These are phyloP conservation scores for Chaetodon trifascialis DNA, from an alignment of 2,113 vertebrate species.

Conservation along the genomic window DNA sequence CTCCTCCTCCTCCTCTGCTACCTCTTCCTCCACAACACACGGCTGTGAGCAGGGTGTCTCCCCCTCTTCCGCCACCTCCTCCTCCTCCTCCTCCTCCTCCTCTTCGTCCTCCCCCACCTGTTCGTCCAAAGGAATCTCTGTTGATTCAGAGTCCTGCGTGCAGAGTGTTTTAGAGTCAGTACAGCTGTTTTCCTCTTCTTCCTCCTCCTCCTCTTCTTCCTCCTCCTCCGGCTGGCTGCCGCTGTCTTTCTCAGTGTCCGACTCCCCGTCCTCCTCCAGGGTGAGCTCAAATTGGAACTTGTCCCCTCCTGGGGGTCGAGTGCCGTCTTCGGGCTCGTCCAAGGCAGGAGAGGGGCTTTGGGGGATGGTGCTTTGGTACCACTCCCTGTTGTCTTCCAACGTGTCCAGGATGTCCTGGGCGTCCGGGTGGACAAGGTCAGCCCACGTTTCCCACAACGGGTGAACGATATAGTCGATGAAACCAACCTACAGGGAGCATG, in stretches of 20 bases:
- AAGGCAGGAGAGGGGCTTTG: constrained; percentile 95
- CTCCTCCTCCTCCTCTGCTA: constrained; percentile 82
- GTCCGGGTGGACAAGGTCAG: constrained; percentile 97
- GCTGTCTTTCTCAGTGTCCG: constrained; percentile 97
- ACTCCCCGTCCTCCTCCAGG: constrained; percentile 96
- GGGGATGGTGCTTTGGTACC: constrained; percentile 99
- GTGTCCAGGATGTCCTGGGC: constrained; percentile 99
- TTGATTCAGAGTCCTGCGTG: constrained; percentile 97
- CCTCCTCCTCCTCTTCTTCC: constrained; percentile 85
- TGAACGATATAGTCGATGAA: constrained; percentile 99
- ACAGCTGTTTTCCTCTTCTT: constrained; percentile 89
- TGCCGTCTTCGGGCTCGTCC: constrained; percentile 92
- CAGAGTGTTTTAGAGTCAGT: constrained; percentile 99
- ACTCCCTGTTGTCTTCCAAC: constrained; percentile 98
- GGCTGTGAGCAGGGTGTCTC: constrained; percentile 83
- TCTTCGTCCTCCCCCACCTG: constrained; percentile 92
- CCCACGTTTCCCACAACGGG: constrained; percentile 99
- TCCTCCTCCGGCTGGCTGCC: constrained; percentile 95
- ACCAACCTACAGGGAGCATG: constrained; percentile 87
- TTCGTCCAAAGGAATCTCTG: constrained; percentile 97
- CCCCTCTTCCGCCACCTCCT: constrained; percentile 80
- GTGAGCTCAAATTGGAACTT: constrained; percentile 99
- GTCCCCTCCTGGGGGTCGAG: constrained; percentile 90
- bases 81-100: constrained; percentile 72
- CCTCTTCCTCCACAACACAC: constrained; percentile 85